Base-by-base conservation (phyloP, 2,888 invertebrate species). In the Drosophila greeni region DNA sequence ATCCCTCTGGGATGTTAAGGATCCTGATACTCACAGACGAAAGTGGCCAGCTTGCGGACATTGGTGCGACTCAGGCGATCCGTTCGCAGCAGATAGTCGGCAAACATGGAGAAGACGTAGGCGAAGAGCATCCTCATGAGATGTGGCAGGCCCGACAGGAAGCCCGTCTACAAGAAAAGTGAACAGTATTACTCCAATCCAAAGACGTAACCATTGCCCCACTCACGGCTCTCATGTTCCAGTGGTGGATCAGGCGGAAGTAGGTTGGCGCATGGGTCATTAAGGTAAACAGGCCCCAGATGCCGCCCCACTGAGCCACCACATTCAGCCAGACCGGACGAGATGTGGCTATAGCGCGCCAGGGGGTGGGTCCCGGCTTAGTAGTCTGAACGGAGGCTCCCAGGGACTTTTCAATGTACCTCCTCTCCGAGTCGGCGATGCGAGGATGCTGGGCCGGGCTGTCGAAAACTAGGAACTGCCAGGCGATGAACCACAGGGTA, bases 251-350 rank as follows among this genome's bases (percentile, higher is more conserved):
- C 55, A 91, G 90, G 71, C 91, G 92, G 80, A 94, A 92, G 79
- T 94, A 94, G 0, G 92, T 92, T 0, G 94, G 94, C 0, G 92
- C 91, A 83, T 94, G 92, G 0, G 93, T 93, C 90, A 93, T 91
- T 16, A 94, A 86, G 0, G 93, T 93, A 47, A 93, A 92, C 23
- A 93, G 89, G 2, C 93, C 93, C 93, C 93, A 94, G 54, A 92
- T 90, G 1, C 91, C 91, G 11, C 93, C 93, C 90, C 91, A 92
- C 75, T 93, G 93, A 0, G 92, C 91, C 11, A 92, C 82, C 18
- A 92, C 90, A 70, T 92, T 92, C 82, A 92, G 90, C 92, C 92
- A 93, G 9, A 93, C 90, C 0, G 92, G 91, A 18, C 89, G 82
- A 0, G 93, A 93, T 0, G 90, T 90, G 1, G 93, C 71, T 55